phyloP scores from a whole-genome alignment of 2,888 invertebrate species.

The Melinopterus prodromus region DNA sequence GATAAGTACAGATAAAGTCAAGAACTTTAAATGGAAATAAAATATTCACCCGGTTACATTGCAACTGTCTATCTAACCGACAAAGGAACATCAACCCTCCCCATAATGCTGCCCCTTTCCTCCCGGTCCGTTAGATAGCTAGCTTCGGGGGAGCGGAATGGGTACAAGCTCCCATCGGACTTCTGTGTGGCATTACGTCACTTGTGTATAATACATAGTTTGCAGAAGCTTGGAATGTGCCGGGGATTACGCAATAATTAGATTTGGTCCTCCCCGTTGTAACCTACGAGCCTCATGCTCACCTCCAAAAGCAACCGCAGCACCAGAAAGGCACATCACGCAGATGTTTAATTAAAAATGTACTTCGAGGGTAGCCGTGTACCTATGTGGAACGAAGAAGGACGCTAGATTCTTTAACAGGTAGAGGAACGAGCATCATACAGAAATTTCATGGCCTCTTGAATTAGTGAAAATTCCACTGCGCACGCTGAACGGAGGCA shows the following conservation, averaged over 20 bases:
- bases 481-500: not conserved
- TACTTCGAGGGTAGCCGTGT: not conserved
- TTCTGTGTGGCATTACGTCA: constrained; percentile 35
- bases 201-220: constrained; percentile 34
- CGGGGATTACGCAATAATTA: constrained; percentile 36
- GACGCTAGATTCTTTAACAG: not conserved
- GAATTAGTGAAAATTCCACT: not conserved
- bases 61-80: constrained; percentile 44
- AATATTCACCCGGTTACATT: not conserved
- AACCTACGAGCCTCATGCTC: not conserved
- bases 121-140: not conserved
- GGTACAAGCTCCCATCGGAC: constrained; percentile 22
- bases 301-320: not conserved
- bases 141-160: not conserved
- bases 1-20: too few species aligned
- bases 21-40: not conserved
- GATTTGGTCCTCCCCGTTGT: constrained; percentile 19
- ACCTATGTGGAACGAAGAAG: not conserved
- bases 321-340: not conserved
- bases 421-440: not conserved
- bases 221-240: constrained; percentile 32
- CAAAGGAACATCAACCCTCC: constrained; percentile 16
- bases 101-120: not conserved
- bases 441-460: not conserved
- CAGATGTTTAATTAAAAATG: constrained; percentile 4